Evolutionary conservation across 2,113 vertebrate species (phyloP).

Genomic region (Murina feae): DNA sequence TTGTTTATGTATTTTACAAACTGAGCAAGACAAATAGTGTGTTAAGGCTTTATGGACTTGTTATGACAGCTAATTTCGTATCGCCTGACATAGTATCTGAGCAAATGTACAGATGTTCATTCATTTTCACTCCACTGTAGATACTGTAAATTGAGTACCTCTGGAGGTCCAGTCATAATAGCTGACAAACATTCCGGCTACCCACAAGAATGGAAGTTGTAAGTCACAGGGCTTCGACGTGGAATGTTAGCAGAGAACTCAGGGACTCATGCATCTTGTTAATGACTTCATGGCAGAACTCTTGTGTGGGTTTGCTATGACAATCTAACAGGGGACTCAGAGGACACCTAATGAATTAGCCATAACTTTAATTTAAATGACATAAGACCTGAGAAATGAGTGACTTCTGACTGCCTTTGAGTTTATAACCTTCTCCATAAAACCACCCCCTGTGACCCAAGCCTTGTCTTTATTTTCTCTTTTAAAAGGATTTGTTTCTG

Average conservation of each 20-base stretch:
- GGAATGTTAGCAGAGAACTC: slow-evolving; percentile 35
- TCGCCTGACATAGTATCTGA: slow-evolving; percentile 69
- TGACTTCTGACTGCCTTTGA: not conserved
- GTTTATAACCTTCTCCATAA: not conserved
- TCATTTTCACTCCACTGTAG: not conserved
- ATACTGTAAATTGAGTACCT: slow-evolving; percentile 44
- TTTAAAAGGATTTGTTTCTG: not conserved
- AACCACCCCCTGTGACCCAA: not conserved
- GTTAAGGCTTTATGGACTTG: slow-evolving; percentile 67
- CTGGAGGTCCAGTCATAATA: not conserved
- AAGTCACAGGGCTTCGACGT: slow-evolving; percentile 44
- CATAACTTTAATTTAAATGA: slow-evolving; percentile 41
- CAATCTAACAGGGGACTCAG: slow-evolving; percentile 32
- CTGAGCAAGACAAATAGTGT: slow-evolving; percentile 59
- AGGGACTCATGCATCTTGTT: slow-evolving; percentile 53
- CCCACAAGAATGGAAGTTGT: slow-evolving; percentile 43
- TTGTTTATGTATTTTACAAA: slow-evolving; percentile 41
- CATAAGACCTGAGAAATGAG: not conserved
- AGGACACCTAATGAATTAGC: slow-evolving; percentile 45
- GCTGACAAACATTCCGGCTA: slow-evolving; percentile 52
- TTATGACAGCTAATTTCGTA: slow-evolving; percentile 74
- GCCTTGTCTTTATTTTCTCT: slow-evolving; percentile 28
- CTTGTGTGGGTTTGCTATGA: not conserved
- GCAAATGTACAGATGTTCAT: slow-evolving; percentile 54
- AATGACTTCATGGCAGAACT: slow-evolving; percentile 36